A percentile compares a stretch with the other conserved stretches of the same genome.
phyloP scores from a whole-genome alignment of 2,888 invertebrate species.

The Phytoseiulus persimilis region DNA sequence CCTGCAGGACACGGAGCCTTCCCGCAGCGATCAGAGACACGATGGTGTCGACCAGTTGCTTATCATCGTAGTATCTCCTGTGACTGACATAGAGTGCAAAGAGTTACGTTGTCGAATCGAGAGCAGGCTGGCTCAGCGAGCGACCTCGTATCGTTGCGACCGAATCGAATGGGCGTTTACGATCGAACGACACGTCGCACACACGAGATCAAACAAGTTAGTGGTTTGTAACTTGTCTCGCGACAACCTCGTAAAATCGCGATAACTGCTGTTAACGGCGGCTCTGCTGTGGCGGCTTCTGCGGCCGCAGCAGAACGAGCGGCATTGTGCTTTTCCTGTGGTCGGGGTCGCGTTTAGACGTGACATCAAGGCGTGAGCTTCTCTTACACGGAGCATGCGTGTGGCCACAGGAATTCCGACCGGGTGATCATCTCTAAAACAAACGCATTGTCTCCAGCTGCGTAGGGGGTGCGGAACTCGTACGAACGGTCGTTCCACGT shows the following conservation, averaged over 20 bases:
- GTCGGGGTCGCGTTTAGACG: neutral
- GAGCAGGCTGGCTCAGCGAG: neutral
- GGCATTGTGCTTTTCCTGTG: neutral
- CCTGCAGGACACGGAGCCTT: neutral
- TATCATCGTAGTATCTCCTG: neutral
- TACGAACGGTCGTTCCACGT: neutral
- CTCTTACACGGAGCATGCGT: neutral
- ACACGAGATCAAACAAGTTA: neutral
- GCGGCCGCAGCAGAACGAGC: neutral
- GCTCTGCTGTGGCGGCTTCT: neutral
- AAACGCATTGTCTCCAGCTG: neutral
- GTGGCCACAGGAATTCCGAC: neutral
- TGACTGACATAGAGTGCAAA: neutral
- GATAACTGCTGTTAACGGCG: neutral
- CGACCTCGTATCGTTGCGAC: neutral
- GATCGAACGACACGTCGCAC: neutral
- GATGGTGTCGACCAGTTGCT: neutral
- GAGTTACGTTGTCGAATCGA: neutral
- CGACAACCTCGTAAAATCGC: neutral
- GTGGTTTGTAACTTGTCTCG: neutral
- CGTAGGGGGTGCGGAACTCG: neutral
- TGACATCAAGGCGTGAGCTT: neutral
- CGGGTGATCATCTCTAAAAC: neutral
- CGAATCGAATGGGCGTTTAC: neutral
- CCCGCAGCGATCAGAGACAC: neutral